A percentile compares a stretch with the other conserved stretches of the same genome.
phyloP scores from a whole-genome alignment of 2,797 vertebrate species.

The Geotrypetes seraphini region DNA sequence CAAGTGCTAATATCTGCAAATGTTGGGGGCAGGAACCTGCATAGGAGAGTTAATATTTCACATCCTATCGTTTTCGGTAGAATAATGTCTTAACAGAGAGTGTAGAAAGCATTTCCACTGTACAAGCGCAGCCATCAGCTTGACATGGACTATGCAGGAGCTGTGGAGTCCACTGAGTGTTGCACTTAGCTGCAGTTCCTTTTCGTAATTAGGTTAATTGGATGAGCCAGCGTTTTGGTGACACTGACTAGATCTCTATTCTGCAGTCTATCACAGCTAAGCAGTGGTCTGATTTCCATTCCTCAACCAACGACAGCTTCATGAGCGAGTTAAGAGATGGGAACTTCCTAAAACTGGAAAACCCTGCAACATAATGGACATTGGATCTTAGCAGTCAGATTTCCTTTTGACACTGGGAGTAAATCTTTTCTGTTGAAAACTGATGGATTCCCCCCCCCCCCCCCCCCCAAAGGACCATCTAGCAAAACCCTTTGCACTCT shows the following conservation, averaged over 20 bases:
- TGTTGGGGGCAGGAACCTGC: neutral
- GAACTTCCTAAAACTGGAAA: slow-evolving; percentile 26
- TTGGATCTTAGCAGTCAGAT: slow-evolving; percentile 8
- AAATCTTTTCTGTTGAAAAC: neutral
- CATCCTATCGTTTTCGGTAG: neutral
- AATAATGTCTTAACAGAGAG: neutral
- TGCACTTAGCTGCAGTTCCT: slow-evolving; percentile 31
- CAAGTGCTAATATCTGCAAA: no score
- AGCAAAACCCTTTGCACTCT: no score
- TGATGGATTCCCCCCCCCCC: no score
- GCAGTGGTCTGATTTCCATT: slow-evolving; percentile 25
- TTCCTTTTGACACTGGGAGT: neutral
- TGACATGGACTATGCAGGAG: slow-evolving; percentile 9
- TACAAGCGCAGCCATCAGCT: neutral
- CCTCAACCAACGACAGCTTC: slow-evolving; percentile 15
- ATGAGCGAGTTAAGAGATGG: slow-evolving; percentile 14
- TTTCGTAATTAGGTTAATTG: slow-evolving; percentile 39
- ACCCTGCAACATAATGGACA: slow-evolving; percentile 7
- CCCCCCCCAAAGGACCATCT: no score
- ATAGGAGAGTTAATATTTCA: no score
- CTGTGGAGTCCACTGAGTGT: slow-evolving; percentile 7
- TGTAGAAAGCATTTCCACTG: neutral
- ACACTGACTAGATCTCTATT: slow-evolving; percentile 17
- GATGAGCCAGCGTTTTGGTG: slow-evolving; percentile 28
- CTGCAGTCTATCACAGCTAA: slow-evolving; percentile 33